phyloP scores from a whole-genome alignment of 2,888 invertebrate genomes.

The Colletes collaris region DNA sequence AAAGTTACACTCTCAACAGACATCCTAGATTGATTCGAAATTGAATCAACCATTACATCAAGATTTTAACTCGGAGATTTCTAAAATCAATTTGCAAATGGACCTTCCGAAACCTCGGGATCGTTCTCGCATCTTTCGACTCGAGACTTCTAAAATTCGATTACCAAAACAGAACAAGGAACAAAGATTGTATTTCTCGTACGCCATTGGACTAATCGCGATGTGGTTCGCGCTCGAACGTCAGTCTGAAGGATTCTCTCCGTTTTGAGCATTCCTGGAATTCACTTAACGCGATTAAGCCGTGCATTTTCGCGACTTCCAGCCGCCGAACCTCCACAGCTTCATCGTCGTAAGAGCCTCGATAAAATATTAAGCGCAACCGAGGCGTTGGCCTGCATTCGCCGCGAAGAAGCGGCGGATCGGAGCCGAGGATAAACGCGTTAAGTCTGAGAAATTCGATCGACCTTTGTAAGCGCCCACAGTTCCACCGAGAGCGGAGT shows the following conservation, averaged over 20 bases:
- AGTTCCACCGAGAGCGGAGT: not conserved
- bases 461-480: slow-evolving; percentile 17
- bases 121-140: too few relatives aligned
- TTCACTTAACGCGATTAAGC: slow-evolving; percentile 31
- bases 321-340: not conserved
- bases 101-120: too few relatives aligned
- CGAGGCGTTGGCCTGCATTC: not conserved
- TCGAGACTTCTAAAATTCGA: too few relatives aligned
- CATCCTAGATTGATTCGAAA: too few relatives aligned
- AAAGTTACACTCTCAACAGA: too few relatives aligned
- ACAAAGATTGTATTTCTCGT: too few relatives aligned
- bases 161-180: too few relatives aligned
- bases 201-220: too few relatives aligned
- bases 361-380: slow-evolving; percentile 34
- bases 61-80: too few relatives aligned
- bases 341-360: slow-evolving; percentile 13
- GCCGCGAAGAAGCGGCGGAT: not conserved
- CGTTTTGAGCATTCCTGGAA: not conserved
- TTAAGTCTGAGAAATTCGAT: slow-evolving; percentile 37
- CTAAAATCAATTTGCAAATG: too few relatives aligned
- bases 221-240: too few relatives aligned
- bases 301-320: slow-evolving; percentile 9
- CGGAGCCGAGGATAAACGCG: slow-evolving; percentile 24
- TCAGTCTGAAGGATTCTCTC: not conserved
- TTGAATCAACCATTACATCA: too few relatives aligned